phyloP scores from a whole-genome alignment of 2,888 invertebrate genomes.

The Athrips mouffetella region DNA sequence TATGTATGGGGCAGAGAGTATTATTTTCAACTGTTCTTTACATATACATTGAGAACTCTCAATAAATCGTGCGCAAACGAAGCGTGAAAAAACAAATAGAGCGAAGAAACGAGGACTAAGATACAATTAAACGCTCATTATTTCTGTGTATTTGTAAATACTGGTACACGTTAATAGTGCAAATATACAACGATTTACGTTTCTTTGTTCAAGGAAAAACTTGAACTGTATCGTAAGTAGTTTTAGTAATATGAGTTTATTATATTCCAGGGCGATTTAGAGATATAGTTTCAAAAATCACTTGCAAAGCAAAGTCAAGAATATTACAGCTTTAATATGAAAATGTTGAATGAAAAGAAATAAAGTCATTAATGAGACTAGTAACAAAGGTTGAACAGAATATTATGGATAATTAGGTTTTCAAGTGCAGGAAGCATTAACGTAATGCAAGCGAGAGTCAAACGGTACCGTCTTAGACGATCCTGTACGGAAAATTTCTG shows the following conservation, averaged over 20 bases:
- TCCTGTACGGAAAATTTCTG: constrained; percentile 53
- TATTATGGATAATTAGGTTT: no score
- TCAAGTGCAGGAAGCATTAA: constrained; percentile 8
- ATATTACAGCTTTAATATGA: no score
- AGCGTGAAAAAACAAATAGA: constrained; percentile 64
- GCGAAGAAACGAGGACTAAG: constrained; percentile 51
- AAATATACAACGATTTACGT: not conserved
- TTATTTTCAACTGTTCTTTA: no score
- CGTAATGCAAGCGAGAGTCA: not conserved
- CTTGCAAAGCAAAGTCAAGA: no score
- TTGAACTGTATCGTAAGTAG: no score
- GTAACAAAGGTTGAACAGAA: no score
- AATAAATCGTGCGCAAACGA: constrained; percentile 37
- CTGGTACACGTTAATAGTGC: not conserved
- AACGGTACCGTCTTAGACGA: constrained; percentile 64
- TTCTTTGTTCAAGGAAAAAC: constrained; percentile 6
- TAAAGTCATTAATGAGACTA: no score
- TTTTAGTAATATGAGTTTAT: no score
- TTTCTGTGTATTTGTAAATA: not conserved
- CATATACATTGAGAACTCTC: constrained; percentile 36
- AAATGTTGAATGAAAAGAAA: no score
- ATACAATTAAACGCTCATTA: constrained; percentile 47
- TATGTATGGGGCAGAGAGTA: no score
- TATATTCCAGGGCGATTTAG: no score
- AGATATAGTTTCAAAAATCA: no score